These are phyloP conservation scores for Cerceris ruficornis DNA, from an alignment of 2,888 invertebrate genomes.

Conservation along the genomic window DNA sequence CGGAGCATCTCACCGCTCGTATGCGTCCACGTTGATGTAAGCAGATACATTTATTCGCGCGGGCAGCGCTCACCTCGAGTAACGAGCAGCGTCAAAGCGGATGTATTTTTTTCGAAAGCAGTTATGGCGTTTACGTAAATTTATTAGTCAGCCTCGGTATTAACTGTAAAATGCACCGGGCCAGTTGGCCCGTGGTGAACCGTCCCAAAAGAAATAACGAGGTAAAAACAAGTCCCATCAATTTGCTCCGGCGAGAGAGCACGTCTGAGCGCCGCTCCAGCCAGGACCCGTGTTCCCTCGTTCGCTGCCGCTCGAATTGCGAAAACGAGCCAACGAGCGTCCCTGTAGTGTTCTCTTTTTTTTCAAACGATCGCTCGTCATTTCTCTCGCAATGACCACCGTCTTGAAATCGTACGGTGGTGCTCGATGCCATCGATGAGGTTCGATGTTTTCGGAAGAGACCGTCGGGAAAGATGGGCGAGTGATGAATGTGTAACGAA, in stretches of 20 bases:
- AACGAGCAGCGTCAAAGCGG: constrained; percentile 18
- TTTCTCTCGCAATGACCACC: constrained; percentile 16
- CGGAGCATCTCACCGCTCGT: neutral
- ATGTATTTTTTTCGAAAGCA: constrained; percentile 26
- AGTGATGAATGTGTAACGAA: too few relatives aligned
- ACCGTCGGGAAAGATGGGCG: too few relatives aligned
- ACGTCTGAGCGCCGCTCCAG: neutral
- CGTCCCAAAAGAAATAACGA: constrained; percentile 38
- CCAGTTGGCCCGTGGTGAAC: constrained; percentile 24
- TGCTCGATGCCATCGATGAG: neutral
- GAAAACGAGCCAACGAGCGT: constrained; percentile 16
- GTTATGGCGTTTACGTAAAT: constrained; percentile 53
- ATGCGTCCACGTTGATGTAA: too few relatives aligned
- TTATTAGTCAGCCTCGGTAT: constrained; percentile 59
- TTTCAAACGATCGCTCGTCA: constrained; percentile 15
- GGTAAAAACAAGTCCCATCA: constrained; percentile 64
- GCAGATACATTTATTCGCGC: neutral
- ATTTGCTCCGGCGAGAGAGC: constrained; percentile 39
- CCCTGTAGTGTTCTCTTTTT: too few relatives aligned
- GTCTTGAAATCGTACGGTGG: neutral
- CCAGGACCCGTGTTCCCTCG: neutral
- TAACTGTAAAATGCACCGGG: constrained; percentile 54
- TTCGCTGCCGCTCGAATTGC: neutral
- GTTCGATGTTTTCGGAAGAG: too few relatives aligned
- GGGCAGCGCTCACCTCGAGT: constrained; percentile 2